These are phyloP conservation scores for Maccullochella peelii DNA, from an alignment of 2,113 vertebrate species.

Conservation along the genomic window DNA sequence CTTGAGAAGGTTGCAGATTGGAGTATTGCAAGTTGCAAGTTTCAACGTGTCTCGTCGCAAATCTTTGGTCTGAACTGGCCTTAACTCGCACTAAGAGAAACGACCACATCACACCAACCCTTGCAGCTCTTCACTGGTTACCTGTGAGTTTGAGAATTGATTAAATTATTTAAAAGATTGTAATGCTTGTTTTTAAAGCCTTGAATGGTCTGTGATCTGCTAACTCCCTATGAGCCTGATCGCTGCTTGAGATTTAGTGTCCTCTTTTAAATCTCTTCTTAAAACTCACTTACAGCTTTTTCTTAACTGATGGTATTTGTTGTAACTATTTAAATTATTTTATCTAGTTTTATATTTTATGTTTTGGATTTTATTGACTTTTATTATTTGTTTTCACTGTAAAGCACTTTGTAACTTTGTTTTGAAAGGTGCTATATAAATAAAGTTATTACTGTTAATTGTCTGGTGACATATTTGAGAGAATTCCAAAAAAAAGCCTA, in stretches of 20 bases:
- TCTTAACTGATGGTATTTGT: neutral
- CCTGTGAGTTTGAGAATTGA: neutral
- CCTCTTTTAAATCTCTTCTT: no score
- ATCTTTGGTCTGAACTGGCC: no score
- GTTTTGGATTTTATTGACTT: neutral
- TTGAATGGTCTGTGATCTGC: no score
- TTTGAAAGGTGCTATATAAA: neutral
- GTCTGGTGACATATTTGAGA: conserved; percentile 1
- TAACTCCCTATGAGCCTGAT: no score
- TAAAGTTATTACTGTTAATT: no score
- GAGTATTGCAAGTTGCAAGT: no score
- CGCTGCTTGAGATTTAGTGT: no score
- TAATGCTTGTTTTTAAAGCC: neutral
- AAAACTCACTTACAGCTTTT: neutral
- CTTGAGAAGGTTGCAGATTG: no score
- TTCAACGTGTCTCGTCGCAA: no score
- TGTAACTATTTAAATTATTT: neutral
- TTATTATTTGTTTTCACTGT: neutral
- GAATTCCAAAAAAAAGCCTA: conserved; percentile 9
- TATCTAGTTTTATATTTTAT: neutral
- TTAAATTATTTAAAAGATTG: neutral
- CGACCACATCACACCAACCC: neutral
- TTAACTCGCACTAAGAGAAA: neutral
- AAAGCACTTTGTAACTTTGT: neutral
- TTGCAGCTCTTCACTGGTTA: neutral